These are phyloP conservation scores for Orientallactaga bullata DNA, from an alignment of 2,113 vertebrate species.

Conservation along the genomic window DNA sequence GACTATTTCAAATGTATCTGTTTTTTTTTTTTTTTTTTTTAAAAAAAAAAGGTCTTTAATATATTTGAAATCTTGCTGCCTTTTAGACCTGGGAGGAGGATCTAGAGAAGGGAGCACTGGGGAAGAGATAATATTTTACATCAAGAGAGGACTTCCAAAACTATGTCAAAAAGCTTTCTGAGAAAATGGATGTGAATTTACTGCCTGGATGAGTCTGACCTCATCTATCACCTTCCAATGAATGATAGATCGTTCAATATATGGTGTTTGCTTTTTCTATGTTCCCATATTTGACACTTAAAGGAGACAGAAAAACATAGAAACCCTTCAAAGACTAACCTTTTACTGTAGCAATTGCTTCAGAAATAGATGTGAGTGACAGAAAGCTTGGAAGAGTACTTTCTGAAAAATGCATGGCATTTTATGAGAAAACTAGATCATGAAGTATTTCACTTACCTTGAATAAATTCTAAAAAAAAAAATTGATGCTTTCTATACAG, in stretches of 20 bases:
- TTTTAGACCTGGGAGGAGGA: neutral
- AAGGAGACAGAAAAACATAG: slow-evolving; percentile 68
- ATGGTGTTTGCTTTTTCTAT: slow-evolving; percentile 69
- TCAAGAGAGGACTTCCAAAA: slow-evolving; percentile 56
- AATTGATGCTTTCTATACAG: neutral
- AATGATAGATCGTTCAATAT: slow-evolving; percentile 65
- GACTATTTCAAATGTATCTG: neutral
- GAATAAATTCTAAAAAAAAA: slow-evolving; percentile 65
- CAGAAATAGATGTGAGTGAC: slow-evolving; percentile 68
- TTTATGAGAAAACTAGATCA: slow-evolving; percentile 60
- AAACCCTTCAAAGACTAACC: slow-evolving; percentile 73
- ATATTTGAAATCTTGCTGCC: slow-evolving; percentile 25
- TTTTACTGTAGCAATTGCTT: slow-evolving; percentile 66
- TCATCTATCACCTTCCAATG: slow-evolving; percentile 67
- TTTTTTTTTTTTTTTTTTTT: neutral
- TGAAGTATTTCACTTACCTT: slow-evolving; percentile 32
- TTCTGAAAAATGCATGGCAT: slow-evolving; percentile 56
- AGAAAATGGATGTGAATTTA: slow-evolving; percentile 79
- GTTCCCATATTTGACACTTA: slow-evolving; percentile 75
- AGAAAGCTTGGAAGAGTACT: slow-evolving; percentile 50
- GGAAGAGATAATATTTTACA: slow-evolving; percentile 62
- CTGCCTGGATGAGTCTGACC: slow-evolving; percentile 66
- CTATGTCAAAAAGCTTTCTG: slow-evolving; percentile 66
- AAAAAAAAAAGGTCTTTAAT: slow-evolving; percentile 21
- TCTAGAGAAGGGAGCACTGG: neutral